Base-by-base conservation (phyloP, 2,113 vertebrate genomes). In the Pheucticus melanocephalus region DNA sequence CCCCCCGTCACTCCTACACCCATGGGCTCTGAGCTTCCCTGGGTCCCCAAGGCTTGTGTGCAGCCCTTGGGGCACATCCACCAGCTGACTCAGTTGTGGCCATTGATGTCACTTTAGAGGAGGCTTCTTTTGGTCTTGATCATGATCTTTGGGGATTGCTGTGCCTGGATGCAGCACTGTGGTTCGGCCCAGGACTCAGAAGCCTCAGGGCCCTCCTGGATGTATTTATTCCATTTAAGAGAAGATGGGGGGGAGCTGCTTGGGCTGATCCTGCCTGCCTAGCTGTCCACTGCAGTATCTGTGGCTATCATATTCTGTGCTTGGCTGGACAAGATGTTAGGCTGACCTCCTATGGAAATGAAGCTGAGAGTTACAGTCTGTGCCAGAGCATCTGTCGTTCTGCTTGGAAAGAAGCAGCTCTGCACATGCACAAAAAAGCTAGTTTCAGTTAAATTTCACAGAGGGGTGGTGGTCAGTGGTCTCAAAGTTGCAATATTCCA, bases 381-480 rank as follows among this genome's bases (percentile, higher is more conserved):
- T 39, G 24, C 40, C 5, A 31, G 44, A 11, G 9, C 39, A 71
- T 42, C 15, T 66, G 21, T 47, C 33, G 51, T 88, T 40, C 22
- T 61, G 13, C 50, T 72, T 51, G n/a, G 27, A 78, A 37, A 85
- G 40, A 72, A 79, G 71, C 0, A 75, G 35, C 22, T 17, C 39
- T 71, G 28, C 39, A 33, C 19, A 6, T 25, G 8, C 40, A 39
- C 0, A 1, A 3, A 65, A 54, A 42, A 39, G 8, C n/a, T n/a
- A 39, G 11, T 30, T 64, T 7, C 39, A 76, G 24, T 18, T 54
- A 54, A 39, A 24, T 68, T 68, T 76, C 64, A 33, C 6, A 25
- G 40, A 56, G 24, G 16, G 8, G 2, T 0, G 3, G 1, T 57
- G 15, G 5, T 75, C 14, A 47, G 0, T 39, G 24, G 10, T 80